Evolutionary conservation across 2,888 invertebrate species (phyloP), one percentile per base, ranked within the genome.

Genomic region (Eupithecia subfuscata): DNA sequence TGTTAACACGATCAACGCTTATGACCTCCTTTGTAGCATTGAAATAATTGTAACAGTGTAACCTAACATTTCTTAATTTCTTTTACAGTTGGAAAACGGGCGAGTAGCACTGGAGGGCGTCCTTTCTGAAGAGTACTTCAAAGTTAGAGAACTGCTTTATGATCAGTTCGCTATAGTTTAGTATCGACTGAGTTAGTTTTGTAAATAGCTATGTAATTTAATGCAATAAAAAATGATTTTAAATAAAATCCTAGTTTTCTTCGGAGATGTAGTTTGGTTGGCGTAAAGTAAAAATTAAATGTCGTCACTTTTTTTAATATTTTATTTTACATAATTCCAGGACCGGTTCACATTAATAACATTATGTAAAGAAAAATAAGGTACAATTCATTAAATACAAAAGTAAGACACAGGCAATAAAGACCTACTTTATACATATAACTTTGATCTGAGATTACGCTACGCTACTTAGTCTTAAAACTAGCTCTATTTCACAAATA

Each of bases 121-220:
- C 75, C 93, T 99, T 0, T 98, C 98, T 11, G 98, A 99, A 84
- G 99, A 99, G 82, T 99, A 99, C 91, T 99, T 97, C 92, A 97
- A 96, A 95, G 97, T 99, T 69, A 96, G 99, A 75, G 98, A 98
- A 83, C 93, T 99, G 56, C 94, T 99, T 45, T 99, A 99, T 89
- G 97, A 98, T 80, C 99, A 99, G 89, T 99, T 99, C 92, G 99
- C 99, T 75, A 98, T 99, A 87, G 97, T 99, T 73, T 99, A 96
- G 84, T 45, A 12, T 22, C 12, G 75, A 77, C 74, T 76, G 68
- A 78, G 60, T 56, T 40, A 30, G 22, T 67, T 37, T 37, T 78
- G 70, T 74, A 74, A 74, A 76, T 78, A 76, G 43, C 64, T 37
- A 40, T 34, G 3, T 72, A 71, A 69, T 69, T 69, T 74, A 69